A percentile compares a stretch with the other conserved stretches of the same genome.
Conservation (phyloP, 2,888 invertebrate genomes). For the Lochmaea capreae region DNA sequence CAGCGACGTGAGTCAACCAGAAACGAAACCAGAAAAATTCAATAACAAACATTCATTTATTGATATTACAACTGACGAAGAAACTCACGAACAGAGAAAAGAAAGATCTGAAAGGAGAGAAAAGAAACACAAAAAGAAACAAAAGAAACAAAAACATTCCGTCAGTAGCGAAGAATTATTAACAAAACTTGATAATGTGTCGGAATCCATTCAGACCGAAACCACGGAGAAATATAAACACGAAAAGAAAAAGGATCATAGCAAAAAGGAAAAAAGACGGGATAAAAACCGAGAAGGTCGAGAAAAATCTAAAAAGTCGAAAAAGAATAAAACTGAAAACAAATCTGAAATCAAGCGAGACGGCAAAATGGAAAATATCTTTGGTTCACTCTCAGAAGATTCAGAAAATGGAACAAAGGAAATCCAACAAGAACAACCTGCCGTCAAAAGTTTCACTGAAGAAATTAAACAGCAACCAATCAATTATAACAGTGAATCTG, state of each 20-base stretch:
- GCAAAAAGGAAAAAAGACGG: slow-evolving; percentile 73
- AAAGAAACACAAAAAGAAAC: slow-evolving; percentile 87
- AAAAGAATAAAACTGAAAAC: slow-evolving; percentile 63
- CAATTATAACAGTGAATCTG: slow-evolving; percentile 70
- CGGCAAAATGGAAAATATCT: slow-evolving; percentile 89
- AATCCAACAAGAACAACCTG: slow-evolving; percentile 42
- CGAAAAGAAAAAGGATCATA: slow-evolving; percentile 64
- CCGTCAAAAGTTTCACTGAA: slow-evolving; percentile 50
- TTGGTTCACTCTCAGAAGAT: slow-evolving; percentile 86
- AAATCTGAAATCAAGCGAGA: slow-evolving; percentile 73
- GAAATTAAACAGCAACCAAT: slow-evolving; percentile 51
- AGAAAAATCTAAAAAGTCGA: slow-evolving; percentile 72
- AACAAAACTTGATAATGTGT: slow-evolving; percentile 61
- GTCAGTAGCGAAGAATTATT: slow-evolving; percentile 71
- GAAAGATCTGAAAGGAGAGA: slow-evolving; percentile 68
- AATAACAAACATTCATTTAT: slow-evolving; percentile 52
- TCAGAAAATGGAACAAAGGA: slow-evolving; percentile 64
- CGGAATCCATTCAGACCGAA: slow-evolving; percentile 55
- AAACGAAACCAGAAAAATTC: slow-evolving; percentile 58
- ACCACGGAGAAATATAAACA: slow-evolving; percentile 58
- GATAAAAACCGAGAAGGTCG: slow-evolving; percentile 72
- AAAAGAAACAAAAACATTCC: slow-evolving; percentile 80
- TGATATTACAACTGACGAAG: slow-evolving; percentile 62
- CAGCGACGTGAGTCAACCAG: slow-evolving; percentile 26
- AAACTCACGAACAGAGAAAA: slow-evolving; percentile 53